A percentile compares a stretch with the other conserved stretches of the same genome.
phyloP scores from a whole-genome alignment of 2,888 invertebrate genomes.

The Eristalis tenax region DNA sequence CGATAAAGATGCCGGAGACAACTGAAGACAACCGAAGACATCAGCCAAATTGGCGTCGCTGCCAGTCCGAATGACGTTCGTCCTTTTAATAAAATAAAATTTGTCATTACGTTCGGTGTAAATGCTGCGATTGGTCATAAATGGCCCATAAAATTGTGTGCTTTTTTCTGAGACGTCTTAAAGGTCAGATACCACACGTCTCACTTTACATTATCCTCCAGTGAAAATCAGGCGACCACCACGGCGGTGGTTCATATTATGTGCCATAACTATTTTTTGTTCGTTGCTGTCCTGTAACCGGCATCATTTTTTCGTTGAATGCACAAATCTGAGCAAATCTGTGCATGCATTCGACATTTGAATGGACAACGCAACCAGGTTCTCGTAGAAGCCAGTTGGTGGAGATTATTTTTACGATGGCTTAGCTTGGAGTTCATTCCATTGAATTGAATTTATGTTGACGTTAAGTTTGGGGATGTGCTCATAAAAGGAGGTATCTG shows the following conservation, averaged over 20 bases:
- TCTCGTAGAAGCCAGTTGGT: too few species aligned
- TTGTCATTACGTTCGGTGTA: neutral
- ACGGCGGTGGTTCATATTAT: neutral
- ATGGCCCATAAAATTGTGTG: neutral
- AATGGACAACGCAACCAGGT: too few species aligned
- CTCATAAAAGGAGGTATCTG: too few species aligned
- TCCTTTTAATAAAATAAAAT: neutral
- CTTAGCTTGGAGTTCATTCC: too few species aligned
- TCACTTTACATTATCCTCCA: neutral
- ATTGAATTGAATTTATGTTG: too few species aligned
- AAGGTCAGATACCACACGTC: neutral
- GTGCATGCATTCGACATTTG: too few species aligned
- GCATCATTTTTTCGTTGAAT: neutral
- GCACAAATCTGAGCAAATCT: neutral
- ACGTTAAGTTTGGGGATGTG: too few species aligned
- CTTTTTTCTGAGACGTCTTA: neutral
- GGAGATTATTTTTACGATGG: too few species aligned
- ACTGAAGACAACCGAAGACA: neutral
- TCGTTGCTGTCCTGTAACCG: neutral
- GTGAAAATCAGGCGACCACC: neutral
- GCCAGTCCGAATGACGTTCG: neutral
- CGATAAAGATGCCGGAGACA: neutral
- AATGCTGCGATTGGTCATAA: neutral
- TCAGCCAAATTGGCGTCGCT: neutral
- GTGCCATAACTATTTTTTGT: neutral